phyloP scores from a whole-genome alignment of 2,113 vertebrate genomes.

The Dicerorhinus sumatrensis region DNA sequence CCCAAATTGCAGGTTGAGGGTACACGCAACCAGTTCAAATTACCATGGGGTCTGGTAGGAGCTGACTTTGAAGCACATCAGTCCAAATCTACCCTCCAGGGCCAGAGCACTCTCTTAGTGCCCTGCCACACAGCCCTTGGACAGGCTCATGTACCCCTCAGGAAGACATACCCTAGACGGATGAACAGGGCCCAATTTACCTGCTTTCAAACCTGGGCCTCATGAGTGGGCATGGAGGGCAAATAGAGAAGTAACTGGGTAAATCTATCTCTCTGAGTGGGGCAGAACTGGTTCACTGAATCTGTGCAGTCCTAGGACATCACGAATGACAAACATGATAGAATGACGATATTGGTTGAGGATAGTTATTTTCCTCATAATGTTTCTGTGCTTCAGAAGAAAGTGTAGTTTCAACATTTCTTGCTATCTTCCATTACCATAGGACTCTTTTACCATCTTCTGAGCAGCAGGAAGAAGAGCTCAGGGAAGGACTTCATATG shows the following conservation, averaged over 20 bases:
- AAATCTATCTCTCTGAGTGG: not conserved
- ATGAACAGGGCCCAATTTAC: accelerated
- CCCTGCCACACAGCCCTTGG: not conserved
- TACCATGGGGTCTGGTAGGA: accelerated
- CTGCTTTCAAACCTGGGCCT: not conserved
- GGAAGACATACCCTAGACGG: accelerated
- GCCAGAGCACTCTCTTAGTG: not conserved
- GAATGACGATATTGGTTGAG: not conserved
- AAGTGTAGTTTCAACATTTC: not conserved
- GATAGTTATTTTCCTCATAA: not conserved
- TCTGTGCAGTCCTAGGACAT: not conserved
- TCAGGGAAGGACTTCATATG: not conserved
- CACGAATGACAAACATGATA: not conserved
- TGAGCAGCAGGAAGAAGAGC: not conserved
- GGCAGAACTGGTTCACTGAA: not conserved
- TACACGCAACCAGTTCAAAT: not conserved
- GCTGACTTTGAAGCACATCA: not conserved
- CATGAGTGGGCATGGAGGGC: not conserved
- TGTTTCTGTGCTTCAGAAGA: not conserved
- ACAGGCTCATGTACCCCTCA: accelerated
- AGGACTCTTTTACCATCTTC: not conserved
- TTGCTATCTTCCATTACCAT: not conserved
- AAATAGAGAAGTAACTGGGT: not conserved
- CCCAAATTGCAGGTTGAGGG: not conserved
- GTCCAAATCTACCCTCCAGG: not conserved